phyloP scores from a whole-genome alignment of 2,797 vertebrate species.

The Menidia menidia region DNA sequence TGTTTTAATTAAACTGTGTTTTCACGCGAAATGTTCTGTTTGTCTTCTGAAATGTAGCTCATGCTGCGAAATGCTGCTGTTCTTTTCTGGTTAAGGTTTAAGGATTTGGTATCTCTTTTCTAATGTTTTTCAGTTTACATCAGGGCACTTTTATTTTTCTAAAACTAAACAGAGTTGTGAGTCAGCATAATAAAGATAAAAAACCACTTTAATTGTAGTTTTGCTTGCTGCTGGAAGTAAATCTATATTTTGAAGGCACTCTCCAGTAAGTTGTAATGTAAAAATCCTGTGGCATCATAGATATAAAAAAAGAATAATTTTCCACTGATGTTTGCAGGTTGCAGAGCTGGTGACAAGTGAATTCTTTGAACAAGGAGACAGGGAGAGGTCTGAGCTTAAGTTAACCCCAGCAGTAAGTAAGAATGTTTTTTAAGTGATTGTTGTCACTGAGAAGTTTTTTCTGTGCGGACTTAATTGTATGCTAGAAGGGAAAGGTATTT shows the following conservation, averaged over 20 bases:
- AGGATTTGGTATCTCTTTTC: too few species aligned
- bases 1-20: not conserved
- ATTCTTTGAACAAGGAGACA: constrained; percentile 87
- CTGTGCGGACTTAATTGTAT: not conserved
- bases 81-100: not conserved
- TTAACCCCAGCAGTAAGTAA: constrained; percentile 82
- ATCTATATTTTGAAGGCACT: not conserved
- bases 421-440: not conserved
- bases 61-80: too few species aligned
- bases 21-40: not conserved
- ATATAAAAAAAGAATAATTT: constrained; percentile 21
- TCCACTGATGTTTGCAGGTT: constrained; percentile 69
- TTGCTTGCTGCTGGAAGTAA: not conserved
- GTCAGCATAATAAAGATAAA: not conserved
- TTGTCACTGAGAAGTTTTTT: not conserved
- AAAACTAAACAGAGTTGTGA: not conserved
- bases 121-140: not conserved
- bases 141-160: not conserved
- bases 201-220: not conserved
- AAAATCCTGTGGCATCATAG: not conserved
- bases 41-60: not conserved
- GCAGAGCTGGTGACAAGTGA: constrained; percentile 87
- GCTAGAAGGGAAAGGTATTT: not conserved
- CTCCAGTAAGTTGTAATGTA: not conserved
- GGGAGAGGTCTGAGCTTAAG: constrained; percentile 85